Conservation (phyloP, 2,888 invertebrate genomes). For the Dynastes hyllus region DNA sequence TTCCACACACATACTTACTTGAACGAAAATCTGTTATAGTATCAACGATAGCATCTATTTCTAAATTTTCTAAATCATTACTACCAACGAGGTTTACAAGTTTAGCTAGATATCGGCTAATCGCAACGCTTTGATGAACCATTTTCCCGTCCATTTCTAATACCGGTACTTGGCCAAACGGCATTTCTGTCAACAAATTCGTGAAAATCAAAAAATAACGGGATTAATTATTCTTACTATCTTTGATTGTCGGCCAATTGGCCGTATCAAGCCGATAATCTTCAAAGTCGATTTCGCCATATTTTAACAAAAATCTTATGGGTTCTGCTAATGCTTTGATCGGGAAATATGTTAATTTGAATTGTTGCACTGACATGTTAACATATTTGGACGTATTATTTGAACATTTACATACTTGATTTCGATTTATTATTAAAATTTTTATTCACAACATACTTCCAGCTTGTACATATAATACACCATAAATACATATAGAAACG, state of each 20-base stretch:
- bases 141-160: slow-evolving; percentile 79
- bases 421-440: not conserved
- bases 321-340: slow-evolving; percentile 76
- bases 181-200: slow-evolving; percentile 67
- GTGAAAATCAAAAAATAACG: not conserved
- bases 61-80: slow-evolving; percentile 75
- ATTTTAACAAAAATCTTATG: slow-evolving; percentile 75
- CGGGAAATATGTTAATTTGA: slow-evolving; percentile 75
- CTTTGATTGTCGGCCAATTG: slow-evolving; percentile 75
- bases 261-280: slow-evolving; percentile 73
- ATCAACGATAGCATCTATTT: slow-evolving; percentile 78
- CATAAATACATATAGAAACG: too few species aligned
- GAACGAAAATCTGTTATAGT: slow-evolving; percentile 74
- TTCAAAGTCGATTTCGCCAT: slow-evolving; percentile 74
- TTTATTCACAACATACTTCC: too few species aligned
- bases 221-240: slow-evolving; percentile 69
- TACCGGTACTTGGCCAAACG: slow-evolving; percentile 79
- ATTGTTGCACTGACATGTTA: slow-evolving; percentile 47
- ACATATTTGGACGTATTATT: slow-evolving; percentile 1
- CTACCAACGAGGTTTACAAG: slow-evolving; percentile 76
- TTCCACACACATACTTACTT: slow-evolving; percentile 50
- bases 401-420: not conserved
- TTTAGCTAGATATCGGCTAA: slow-evolving; percentile 78
- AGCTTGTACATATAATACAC: too few species aligned
- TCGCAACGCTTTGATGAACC: slow-evolving; percentile 76